Percentiles rank a stretch among this genome's conserved stretches.
Evolutionary conservation across 2,888 invertebrate genomes (phyloP).

Genomic region (Trachelus stipa): DNA sequence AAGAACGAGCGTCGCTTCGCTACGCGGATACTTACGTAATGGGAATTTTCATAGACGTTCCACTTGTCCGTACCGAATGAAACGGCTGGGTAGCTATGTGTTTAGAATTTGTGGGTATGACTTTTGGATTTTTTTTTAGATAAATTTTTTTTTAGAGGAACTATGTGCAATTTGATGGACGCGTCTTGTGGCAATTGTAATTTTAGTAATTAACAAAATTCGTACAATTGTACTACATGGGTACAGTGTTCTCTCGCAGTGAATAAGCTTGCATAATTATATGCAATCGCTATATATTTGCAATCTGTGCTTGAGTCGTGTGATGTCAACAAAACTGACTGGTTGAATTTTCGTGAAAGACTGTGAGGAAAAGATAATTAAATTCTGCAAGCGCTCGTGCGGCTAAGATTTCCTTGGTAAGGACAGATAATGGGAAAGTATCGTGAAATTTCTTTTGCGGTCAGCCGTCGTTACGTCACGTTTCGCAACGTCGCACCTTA

Average conservation of each 20-base stretch:
- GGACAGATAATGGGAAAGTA: background rate
- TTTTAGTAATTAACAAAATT: background rate
- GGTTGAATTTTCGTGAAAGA: background rate
- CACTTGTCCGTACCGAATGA: background rate
- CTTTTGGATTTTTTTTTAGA: background rate
- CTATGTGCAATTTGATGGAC: background rate
- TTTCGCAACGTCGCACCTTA: background rate
- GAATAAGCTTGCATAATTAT: background rate
- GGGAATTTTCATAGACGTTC: background rate
- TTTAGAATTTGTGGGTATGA: background rate
- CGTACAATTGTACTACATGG: too few relatives aligned
- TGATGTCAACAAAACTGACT: background rate
- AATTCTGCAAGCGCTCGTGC: background rate
- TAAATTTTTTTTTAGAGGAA: background rate
- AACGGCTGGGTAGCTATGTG: background rate
- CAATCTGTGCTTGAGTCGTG: background rate
- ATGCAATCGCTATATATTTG: too few relatives aligned
- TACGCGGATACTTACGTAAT: background rate
- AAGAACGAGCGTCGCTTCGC: background rate
- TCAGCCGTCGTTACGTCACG: background rate
- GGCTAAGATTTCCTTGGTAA: background rate
- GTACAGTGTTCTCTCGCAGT: background rate
- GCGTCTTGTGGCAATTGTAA: too few relatives aligned
- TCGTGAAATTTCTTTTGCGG: conserved; percentile 9
- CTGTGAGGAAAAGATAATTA: background rate